Base-by-base conservation (phyloP, 2,113 vertebrate genomes). In the Lathamus discolor region DNA sequence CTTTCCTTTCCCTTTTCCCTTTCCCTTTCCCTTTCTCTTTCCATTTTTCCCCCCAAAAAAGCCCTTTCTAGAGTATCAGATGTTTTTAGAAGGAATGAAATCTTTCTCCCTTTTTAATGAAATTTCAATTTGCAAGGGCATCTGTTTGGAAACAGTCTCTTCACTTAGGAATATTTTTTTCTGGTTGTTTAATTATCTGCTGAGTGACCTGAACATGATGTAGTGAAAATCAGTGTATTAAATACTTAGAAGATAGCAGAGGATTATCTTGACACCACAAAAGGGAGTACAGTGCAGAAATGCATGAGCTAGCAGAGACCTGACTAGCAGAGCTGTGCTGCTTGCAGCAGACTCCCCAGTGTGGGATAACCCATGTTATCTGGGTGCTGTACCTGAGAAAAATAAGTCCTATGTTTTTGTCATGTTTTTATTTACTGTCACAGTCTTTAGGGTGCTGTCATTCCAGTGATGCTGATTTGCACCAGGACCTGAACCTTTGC, bases 51-150 rank as follows among this genome's bases (percentile, higher is more conserved):
- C 7, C 27, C 10, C 10, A 39, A 39, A 9, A 24, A 75, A 64
- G 13, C 3, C 5, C 73, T 76, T 92, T 69, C 35, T 73, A 49
- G 44, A 51, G 17, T 67, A 24, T 93, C 63, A 51, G 57, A 35
- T 92, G 15, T 31, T 93, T 83, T 61, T 18, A 79, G 62, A 68
- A 62, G 85, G 11, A 28, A 82, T 52, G 13, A 66, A 92, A 92
- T 37, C 8, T 1, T 69, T 76, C 33, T 84, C 70, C 39, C 23
- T 49, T 64, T 75, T 41, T 22, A 88, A 82, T 62, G 31, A 79
- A 55, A 86, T 84, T 84, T 91, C 86, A 73, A 62, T 89, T 96
- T 86, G 48, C 73, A 91, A 91, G 86, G 48, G n/a, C 69, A 76
- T 82, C 62, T 83, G 55, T 75, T 59, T 63, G 68, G 52, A 61